Evolutionary conservation across 1,140 invertebrate species (phyloP).

Genomic region (Cotesia vestalis): DNA sequence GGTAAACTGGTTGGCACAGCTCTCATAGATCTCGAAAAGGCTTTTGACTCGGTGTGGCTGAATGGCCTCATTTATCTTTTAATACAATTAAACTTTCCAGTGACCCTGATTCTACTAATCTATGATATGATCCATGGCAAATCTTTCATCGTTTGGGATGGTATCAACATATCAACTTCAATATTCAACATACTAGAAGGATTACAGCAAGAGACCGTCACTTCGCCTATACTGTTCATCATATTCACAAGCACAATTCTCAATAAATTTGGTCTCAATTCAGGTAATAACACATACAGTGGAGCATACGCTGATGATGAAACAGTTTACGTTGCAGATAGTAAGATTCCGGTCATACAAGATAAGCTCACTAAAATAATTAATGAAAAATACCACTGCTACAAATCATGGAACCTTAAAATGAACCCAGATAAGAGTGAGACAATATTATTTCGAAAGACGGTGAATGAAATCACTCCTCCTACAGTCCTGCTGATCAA

Average conservation of each 20-base stretch:
- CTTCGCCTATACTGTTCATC: slow-evolving; percentile 31
- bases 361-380: not conserved
- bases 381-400: slow-evolving; percentile 19
- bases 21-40: slow-evolving; percentile 17
- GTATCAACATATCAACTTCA: not conserved
- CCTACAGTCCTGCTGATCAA: not conserved
- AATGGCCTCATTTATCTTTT: slow-evolving; percentile 42
- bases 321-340: slow-evolving; percentile 7
- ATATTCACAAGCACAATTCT: slow-evolving; percentile 28
- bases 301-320: slow-evolving; percentile 33
- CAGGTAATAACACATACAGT: not conserved
- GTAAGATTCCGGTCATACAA: not conserved
- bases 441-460: slow-evolving; percentile 19
- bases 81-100: slow-evolving; percentile 28
- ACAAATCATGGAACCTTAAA: slow-evolving; percentile 24
- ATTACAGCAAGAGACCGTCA: slow-evolving; percentile 32
- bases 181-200: slow-evolving; percentile 20
- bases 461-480: not conserved
- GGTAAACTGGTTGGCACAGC: slow-evolving; percentile 6
- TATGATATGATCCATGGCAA: slow-evolving; percentile 24
- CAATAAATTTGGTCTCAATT: slow-evolving; percentile 25
- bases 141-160: slow-evolving; percentile 15
- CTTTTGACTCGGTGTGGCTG: slow-evolving; percentile 17
- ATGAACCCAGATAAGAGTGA: slow-evolving; percentile 20
- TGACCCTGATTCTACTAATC: not conserved